Base-by-base conservation (phyloP, 2,113 vertebrate species). In the Alethe castanea region DNA sequence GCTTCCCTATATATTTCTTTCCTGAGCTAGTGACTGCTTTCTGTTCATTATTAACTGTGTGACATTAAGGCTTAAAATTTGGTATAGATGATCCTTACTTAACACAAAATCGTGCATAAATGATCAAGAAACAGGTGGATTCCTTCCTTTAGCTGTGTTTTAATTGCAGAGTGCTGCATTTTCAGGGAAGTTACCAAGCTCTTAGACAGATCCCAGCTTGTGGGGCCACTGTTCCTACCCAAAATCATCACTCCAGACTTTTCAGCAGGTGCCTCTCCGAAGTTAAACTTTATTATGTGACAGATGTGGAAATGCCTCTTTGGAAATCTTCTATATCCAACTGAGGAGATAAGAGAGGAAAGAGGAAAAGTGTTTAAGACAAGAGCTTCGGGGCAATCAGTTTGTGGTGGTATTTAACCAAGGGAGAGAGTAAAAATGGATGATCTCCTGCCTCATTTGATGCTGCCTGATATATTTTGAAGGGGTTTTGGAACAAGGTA, bases 1-100 rank as follows among this genome's bases (percentile, higher is more conserved):
- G 22, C 84, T 95, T 86, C 61, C 53, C 23, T n/a, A 6, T 93
- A 22, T 86, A 59, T 95, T 92, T 94, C 81, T 94, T 87, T 53
- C 52, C 67, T 70, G 56, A 54, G 62, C 57, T 82, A 25, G 40
- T 65, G 73, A 50, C 81, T 85, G 38, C 80, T 77, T 81, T 81
- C 65, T 86, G 35, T 70, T 94, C 40, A 4, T 35, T 86, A 72
- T 93, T 95, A 96, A 93, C 80, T 19, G 23, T 65, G 70, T 81
- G 90, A 83, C 66, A 90, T 64, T 48, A 61, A 81, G 57, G 20
- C 61, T 92, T 84, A 67, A 90, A 92, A 90, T 81, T 88, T 53
- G 56, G 38, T 86, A 12, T 45, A 56, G 79, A 36, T 53, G 88
- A 86, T 92, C 86, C 19, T 81, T 92, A 90, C 94, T 95, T 91